These are phyloP conservation scores for Marronus borbonicus DNA, from an alignment of 2,888 invertebrate species.

Conservation along the genomic window DNA sequence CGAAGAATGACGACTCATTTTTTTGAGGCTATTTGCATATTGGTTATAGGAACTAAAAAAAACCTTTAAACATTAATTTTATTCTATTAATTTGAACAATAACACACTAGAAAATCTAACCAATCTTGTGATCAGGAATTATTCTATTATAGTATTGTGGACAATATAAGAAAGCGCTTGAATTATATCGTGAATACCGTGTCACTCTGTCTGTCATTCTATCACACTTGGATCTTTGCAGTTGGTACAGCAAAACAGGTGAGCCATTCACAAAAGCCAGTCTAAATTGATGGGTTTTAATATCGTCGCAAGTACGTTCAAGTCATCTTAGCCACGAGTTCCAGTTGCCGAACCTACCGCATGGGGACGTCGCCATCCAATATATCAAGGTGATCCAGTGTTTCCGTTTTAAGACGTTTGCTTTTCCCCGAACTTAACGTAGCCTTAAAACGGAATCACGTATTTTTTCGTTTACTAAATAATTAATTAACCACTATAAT, in stretches of 20 bases:
- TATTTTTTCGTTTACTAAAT: constrained; percentile 22
- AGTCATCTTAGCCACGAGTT: constrained; percentile 8
- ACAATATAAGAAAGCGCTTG: constrained; percentile 39
- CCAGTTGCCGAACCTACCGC: constrained; percentile 25
- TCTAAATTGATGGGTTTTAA: constrained; percentile 33
- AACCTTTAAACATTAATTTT: no score
- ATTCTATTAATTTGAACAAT: no score
- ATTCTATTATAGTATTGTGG: constrained; percentile 23
- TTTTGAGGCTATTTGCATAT: no score
- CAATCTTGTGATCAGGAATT: constrained; percentile 6
- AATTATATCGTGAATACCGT: constrained; percentile 35
- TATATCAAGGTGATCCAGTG: constrained; percentile 56
- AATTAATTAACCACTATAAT: constrained; percentile 6
- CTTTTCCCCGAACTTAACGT: neutral
- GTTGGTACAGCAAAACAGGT: constrained; percentile 64
- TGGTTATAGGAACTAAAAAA: no score
- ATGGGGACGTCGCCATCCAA: constrained; percentile 51
- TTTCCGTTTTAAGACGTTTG: constrained; percentile 52
- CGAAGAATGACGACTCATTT: no score
- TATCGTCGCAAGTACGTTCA: constrained; percentile 2
- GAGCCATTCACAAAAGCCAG: constrained; percentile 55
- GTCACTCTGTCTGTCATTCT: constrained; percentile 51
- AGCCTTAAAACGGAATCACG: constrained; percentile 41
- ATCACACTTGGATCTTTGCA: constrained; percentile 63
- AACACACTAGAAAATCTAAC: neutral